Conservation (phyloP, 2,113 vertebrate genomes). For the Hoplias malabaricus region DNA sequence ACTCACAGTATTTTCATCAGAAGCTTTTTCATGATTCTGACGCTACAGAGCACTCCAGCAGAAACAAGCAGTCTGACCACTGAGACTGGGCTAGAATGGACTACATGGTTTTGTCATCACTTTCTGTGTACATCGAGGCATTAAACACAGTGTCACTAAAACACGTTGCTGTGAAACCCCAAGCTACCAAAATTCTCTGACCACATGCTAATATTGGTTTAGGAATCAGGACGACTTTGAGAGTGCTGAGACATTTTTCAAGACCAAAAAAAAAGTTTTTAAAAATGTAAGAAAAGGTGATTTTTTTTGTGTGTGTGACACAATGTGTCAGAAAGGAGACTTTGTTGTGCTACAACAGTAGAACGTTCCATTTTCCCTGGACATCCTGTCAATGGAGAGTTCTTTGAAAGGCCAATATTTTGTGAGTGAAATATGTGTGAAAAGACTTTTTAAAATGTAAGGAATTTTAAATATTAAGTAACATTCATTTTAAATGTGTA, state of each 20-base stretch:
- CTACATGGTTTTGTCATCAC: slow-evolving; percentile 49
- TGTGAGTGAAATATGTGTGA: too few species aligned
- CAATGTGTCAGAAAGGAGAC: too few species aligned
- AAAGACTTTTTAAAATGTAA: too few species aligned
- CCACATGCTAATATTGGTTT: background rate
- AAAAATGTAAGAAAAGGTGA: background rate
- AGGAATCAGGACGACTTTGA: background rate
- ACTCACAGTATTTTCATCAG: slow-evolving; percentile 49
- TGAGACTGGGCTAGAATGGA: slow-evolving; percentile 1
- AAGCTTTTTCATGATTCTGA: slow-evolving; percentile 28
- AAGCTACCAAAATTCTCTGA: background rate
- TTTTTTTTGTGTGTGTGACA: too few species aligned
- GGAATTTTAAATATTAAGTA: too few species aligned
- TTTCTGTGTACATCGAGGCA: slow-evolving; percentile 26
- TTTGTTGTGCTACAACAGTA: too few species aligned
- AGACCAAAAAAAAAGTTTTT: background rate
- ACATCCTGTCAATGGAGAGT: too few species aligned
- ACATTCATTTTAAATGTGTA: too few species aligned
- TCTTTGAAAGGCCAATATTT: too few species aligned
- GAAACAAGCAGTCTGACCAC: slow-evolving; percentile 12
- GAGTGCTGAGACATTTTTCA: background rate
- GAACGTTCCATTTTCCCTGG: too few species aligned
- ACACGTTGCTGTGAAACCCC: slow-evolving; percentile 15
- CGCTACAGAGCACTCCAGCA: slow-evolving; percentile 18
- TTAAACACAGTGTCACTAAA: slow-evolving; percentile 34